A percentile compares a stretch with the other conserved stretches of the same genome.
Conservation (phyloP, 1,140 invertebrate genomes). For the Theocolax elegans region DNA sequence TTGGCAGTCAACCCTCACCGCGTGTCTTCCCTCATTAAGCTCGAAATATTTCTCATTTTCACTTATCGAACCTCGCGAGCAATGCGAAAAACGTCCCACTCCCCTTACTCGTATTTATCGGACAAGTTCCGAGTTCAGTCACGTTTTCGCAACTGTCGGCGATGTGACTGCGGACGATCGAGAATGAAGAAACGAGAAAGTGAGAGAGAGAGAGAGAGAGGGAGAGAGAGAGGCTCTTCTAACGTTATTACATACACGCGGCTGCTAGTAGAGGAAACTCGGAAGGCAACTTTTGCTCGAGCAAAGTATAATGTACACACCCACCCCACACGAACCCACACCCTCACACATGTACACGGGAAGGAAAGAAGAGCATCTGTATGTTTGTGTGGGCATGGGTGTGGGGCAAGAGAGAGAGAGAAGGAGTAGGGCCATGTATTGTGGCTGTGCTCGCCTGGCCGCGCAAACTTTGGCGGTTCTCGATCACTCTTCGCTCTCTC, state of each 20-base stretch:
- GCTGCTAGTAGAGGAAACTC: neutral
- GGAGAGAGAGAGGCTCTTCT: conserved; percentile 1
- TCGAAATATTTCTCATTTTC: conserved; percentile 24
- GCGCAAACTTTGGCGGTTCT: conserved; percentile 56
- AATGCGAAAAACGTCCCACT: conserved; percentile 4
- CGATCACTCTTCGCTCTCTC: conserved; percentile 47
- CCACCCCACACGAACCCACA: neutral
- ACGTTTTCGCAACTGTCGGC: conserved; percentile 35
- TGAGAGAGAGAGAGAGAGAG: neutral
- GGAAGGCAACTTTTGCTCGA: conserved; percentile 26
- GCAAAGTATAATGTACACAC: conserved; percentile 22
- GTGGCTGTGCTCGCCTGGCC: conserved; percentile 27
- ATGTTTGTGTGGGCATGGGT: too few relatives aligned
- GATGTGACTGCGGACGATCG: conserved; percentile 37
- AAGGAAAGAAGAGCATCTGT: neutral
- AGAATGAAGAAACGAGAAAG: conserved; percentile 21
- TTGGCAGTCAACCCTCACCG: neutral
- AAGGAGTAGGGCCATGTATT: neutral
- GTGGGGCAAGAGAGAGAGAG: neutral
- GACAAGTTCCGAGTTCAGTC: conserved; percentile 24
- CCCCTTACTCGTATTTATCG: conserved; percentile 4
- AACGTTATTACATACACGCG: conserved; percentile 39
- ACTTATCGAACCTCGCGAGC: conserved; percentile 13
- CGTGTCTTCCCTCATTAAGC: conserved; percentile 14
- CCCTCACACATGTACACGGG: neutral